Evolutionary conservation across 2,888 invertebrate species (phyloP).

Genomic region (Anaspis maculata): DNA sequence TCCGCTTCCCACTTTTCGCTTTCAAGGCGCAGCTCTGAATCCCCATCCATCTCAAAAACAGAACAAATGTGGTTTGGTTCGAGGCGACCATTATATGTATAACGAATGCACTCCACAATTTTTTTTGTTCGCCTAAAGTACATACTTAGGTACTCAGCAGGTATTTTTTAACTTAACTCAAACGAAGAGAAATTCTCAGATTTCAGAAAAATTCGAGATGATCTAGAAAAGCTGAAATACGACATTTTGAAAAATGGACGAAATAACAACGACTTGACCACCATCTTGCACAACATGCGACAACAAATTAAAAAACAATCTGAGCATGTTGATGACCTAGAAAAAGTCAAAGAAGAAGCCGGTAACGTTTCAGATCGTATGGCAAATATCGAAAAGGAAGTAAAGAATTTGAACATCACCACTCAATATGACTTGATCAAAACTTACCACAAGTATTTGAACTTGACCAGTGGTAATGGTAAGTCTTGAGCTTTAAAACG

Average conservation of each 20-base stretch:
- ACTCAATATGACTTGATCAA: conserved; percentile 32
- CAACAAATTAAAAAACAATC: conserved; percentile 16
- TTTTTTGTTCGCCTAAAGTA: too few relatives aligned
- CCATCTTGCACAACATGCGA: conserved; percentile 22
- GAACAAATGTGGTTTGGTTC: too few relatives aligned
- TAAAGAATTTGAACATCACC: conserved; percentile 31
- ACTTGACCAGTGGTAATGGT: conserved; percentile 31
- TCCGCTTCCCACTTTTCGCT: too few relatives aligned
- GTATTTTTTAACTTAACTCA: too few relatives aligned
- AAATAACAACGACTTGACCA: conserved; percentile 28
- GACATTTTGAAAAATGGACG: conserved; percentile 40
- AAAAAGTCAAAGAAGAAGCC: conserved; percentile 20
- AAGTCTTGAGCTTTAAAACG: too few relatives aligned
- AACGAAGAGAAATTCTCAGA: too few relatives aligned
- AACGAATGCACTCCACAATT: too few relatives aligned
- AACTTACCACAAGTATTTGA: conserved; percentile 28
- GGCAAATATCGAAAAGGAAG: conserved; percentile 29
- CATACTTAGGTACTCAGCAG: too few relatives aligned
- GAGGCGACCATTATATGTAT: too few relatives aligned
- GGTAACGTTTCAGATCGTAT: conserved; percentile 31
- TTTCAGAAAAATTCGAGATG: conserved; percentile 21
- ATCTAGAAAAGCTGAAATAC: conserved; percentile 46
- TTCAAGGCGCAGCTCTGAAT: too few relatives aligned
- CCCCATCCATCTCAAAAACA: too few relatives aligned
- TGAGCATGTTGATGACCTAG: conserved; percentile 15